Base-by-base conservation (phyloP, 2,888 invertebrate species). In the Villa cingulata region DNA sequence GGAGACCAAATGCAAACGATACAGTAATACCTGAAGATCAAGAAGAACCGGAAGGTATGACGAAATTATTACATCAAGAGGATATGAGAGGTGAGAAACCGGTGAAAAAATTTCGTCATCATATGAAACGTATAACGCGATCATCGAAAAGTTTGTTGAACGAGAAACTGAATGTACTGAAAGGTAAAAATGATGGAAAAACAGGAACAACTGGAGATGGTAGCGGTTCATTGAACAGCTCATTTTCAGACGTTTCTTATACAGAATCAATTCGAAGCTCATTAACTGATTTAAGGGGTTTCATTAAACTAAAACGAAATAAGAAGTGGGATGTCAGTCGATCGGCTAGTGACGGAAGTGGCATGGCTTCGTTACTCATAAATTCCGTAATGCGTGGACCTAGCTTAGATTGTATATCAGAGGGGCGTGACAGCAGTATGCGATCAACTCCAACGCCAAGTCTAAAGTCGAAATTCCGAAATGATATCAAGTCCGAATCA, bases 61-160 rank as follows among this genome's bases (percentile, higher is more conserved):
- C 56, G 23, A 59, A 64, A 39, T 53, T 73, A 42, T 61, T 80
- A 41, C 70, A 72, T 40, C 74, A 78, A 53, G 79, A 85, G 70
- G 74, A 78, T 60, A 71, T 75, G 63, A 66, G 80, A 54, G 67
- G 78, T 55, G 70, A 72, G 48, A 65, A 68, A 15, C 63, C 70
- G 5, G 64, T 72, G 55, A 68, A 73, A 54, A 61, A 72, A 39
- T 65, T 77, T 59, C 57, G 75, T 47, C 60, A 78, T 18, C 76
- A 76, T 43, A 72, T 84, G 41, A 80, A 75, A 54, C 79, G 78
- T 51, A 68, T 85, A 0, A 81, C 77, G 58, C 72, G 62, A 62
- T 68, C 76, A n/a, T 75, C 75, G 1, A 74, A 74, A 42, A 74
- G 72, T 59, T 73, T 81, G 29, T 72, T 83, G 15, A 70, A 76